Evolutionary conservation across 2,113 vertebrate genomes (phyloP).

Genomic region (Labeo rohita): DNA sequence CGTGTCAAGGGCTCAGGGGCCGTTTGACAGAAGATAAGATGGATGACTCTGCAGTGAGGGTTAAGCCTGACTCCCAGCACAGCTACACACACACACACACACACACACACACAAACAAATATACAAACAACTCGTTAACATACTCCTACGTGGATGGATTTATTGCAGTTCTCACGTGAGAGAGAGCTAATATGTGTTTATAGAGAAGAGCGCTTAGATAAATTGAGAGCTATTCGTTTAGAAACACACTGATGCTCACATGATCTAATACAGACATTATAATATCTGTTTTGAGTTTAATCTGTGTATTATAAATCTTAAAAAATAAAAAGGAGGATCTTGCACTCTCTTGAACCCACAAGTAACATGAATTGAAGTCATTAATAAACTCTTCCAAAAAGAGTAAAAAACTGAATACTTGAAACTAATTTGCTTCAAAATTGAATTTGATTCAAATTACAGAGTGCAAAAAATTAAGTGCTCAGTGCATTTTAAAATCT

Average conservation of each 20-base stretch:
- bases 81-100: slow-evolving; percentile 7
- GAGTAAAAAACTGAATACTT: too few species aligned
- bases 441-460: too few species aligned
- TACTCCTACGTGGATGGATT: not conserved
- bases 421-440: too few species aligned
- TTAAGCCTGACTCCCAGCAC: slow-evolving; percentile 33
- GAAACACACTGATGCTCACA: not conserved
- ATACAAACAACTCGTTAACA: slow-evolving; percentile 28
- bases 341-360: not conserved
- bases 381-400: too few species aligned
- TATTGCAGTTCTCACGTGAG: slow-evolving; percentile 4
- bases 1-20: slow-evolving; percentile 27
- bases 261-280: not conserved
- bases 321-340: not conserved
- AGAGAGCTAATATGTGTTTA: slow-evolving; percentile 30
- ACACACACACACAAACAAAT: not conserved
- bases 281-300: not conserved
- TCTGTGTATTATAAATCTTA: not conserved
- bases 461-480: too few species aligned
- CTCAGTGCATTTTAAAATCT: too few species aligned
- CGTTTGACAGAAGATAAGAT: slow-evolving; percentile 52
- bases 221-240: slow-evolving; percentile 1
- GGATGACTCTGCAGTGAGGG: slow-evolving; percentile 49
- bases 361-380: too few species aligned
- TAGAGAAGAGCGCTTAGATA: slow-evolving; percentile 23